Evolutionary conservation across 1,140 invertebrate species (phyloP).

Genomic region (Nixonia krombeini): DNA sequence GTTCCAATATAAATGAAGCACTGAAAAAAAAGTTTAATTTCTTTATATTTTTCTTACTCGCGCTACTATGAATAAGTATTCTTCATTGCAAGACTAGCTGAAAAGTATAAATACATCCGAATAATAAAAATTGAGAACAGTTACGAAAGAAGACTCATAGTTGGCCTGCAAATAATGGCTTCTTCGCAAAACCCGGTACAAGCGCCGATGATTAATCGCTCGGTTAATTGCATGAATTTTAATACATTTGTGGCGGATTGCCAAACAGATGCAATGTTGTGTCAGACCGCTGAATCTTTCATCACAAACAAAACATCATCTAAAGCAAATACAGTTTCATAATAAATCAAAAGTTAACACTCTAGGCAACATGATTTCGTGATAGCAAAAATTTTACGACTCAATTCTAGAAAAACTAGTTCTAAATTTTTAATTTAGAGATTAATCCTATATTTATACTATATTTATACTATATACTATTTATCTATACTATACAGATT

Average conservation of each 20-base stretch:
- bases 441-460: too few species aligned
- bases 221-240: slow-evolving; percentile 4
- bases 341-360: too few species aligned
- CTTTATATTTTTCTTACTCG: slow-evolving; percentile 6
- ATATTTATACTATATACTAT: too few species aligned
- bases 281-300: too few species aligned
- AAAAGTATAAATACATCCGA: slow-evolving; percentile 13
- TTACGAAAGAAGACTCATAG: slow-evolving; percentile 61
- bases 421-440: too few species aligned
- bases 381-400: too few species aligned
- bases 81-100: slow-evolving; percentile 4
- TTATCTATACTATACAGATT: too few species aligned
- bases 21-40: slow-evolving; percentile 9
- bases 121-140: slow-evolving; percentile 52
- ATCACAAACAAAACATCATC: too few species aligned
- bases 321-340: too few species aligned
- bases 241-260: slow-evolving; percentile 1
- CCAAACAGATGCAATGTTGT: too few species aligned
- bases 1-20: slow-evolving; percentile 4
- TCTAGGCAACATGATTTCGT: too few species aligned
- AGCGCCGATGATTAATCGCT: slow-evolving; percentile 5
- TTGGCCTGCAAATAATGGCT: slow-evolving; percentile 53
- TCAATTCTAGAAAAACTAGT: too few species aligned
- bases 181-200: slow-evolving; percentile 9
- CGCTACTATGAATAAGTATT: slow-evolving; percentile 2